Conservation (phyloP, 2,888 invertebrate species). For the Dascillus cervinus region DNA sequence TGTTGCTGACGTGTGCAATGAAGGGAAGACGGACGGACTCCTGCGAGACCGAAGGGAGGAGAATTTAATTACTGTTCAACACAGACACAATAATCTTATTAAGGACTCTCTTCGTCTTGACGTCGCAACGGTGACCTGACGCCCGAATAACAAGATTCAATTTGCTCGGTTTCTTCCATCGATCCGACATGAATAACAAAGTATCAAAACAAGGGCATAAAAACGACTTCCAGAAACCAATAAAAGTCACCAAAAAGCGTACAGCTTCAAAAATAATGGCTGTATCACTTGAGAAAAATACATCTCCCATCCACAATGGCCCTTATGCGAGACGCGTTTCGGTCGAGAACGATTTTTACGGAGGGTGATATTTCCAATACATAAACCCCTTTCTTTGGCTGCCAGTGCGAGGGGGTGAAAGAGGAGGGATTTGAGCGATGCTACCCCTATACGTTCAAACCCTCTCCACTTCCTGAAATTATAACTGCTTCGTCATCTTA, state of each 20-base stretch:
- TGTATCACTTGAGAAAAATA: slow-evolving; percentile 26
- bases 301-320: slow-evolving; percentile 1
- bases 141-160: not conserved
- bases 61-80: slow-evolving; percentile 34
- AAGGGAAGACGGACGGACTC: slow-evolving; percentile 30
- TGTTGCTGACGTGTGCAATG: slow-evolving; percentile 35
- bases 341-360: slow-evolving; percentile 20
- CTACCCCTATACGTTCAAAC: not conserved
- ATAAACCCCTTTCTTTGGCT: slow-evolving; percentile 39
- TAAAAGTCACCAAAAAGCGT: slow-evolving; percentile 25
- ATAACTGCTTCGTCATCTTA: too few relatives aligned
- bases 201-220: slow-evolving; percentile 10
- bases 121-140: slow-evolving; percentile 1
- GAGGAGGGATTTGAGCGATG: slow-evolving; percentile 2
- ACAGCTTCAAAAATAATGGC: slow-evolving; percentile 25
- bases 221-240: slow-evolving; percentile 15
- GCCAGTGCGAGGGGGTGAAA: slow-evolving; percentile 19
- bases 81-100: slow-evolving; percentile 35
- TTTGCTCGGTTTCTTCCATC: too few relatives aligned
- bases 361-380: slow-evolving; percentile 40
- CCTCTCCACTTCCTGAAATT: not conserved
- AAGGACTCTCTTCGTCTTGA: too few relatives aligned
- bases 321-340: slow-evolving; percentile 2
- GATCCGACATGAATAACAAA: not conserved
- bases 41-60: slow-evolving; percentile 20